Conservation (phyloP, 1,140 invertebrate genomes). For the Musca vetustissima region DNA sequence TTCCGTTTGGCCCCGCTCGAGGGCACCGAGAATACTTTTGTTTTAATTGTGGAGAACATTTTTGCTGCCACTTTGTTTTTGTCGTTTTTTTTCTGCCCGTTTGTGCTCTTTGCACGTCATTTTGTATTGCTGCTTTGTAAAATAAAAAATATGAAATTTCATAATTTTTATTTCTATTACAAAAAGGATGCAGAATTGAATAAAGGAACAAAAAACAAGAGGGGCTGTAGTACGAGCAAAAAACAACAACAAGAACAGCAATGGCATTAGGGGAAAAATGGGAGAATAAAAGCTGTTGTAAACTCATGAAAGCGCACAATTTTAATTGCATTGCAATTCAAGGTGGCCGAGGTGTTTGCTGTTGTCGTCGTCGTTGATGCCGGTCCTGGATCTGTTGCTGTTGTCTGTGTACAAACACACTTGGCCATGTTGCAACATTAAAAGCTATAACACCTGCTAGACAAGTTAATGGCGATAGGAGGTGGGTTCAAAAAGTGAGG, state of each 20-base stretch:
- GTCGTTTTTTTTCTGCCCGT: neutral
- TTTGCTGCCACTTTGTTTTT: neutral
- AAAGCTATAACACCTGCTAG: neutral
- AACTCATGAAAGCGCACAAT: constrained; percentile 25
- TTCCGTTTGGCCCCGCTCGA: no score
- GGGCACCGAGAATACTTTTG: neutral
- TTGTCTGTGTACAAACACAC: neutral
- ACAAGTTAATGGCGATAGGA: neutral
- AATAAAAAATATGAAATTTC: constrained; percentile 6
- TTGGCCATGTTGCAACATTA: neutral
- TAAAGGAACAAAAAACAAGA: neutral
- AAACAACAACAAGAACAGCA: neutral
- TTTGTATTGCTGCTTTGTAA: neutral
- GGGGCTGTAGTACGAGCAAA: neutral
- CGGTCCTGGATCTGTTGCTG: neutral
- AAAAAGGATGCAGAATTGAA: neutral
- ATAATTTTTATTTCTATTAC: constrained; percentile 9
- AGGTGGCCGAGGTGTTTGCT: constrained; percentile 8
- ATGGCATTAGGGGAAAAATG: neutral
- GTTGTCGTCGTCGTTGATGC: neutral
- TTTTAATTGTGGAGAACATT: constrained; percentile 1
- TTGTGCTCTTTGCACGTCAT: neutral
- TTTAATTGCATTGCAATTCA: constrained; percentile 29
- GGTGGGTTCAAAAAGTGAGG: neutral
- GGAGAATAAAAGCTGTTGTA: constrained; percentile 11